These are phyloP conservation scores for Agrilus mali DNA, from an alignment of 2,888 invertebrate genomes.

Conservation along the genomic window DNA sequence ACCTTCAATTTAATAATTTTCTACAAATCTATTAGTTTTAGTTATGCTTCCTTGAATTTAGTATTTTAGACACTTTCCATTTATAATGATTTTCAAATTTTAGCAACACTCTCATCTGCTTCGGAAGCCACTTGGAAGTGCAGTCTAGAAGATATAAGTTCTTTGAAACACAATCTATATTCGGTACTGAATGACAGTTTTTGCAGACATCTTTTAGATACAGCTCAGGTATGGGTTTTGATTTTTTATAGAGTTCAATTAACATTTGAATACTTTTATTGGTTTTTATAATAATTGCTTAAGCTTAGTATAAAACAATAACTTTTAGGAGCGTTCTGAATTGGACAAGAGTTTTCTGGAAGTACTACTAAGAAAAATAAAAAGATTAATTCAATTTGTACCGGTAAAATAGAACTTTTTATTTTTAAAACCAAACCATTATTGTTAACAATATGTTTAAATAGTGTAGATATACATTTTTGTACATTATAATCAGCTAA, in stretches of 20 bases:
- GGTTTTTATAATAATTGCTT: neutral
- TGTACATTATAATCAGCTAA: neutral
- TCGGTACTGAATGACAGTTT: conserved; percentile 69
- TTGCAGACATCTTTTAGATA: conserved; percentile 57
- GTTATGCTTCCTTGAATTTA: no score
- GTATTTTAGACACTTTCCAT: neutral
- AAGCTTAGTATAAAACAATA: conserved; percentile 1
- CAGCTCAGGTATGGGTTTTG: conserved; percentile 41
- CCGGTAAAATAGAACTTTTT: conserved; percentile 36
- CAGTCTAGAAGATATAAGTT: conserved; percentile 47
- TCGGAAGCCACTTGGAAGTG: conserved; percentile 43
- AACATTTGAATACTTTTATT: neutral
- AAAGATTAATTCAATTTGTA: conserved; percentile 68
- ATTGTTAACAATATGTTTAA: no score
- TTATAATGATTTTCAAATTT: conserved; percentile 6
- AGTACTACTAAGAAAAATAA: conserved; percentile 64
- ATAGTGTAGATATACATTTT: neutral
- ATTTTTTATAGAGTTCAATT: conserved; percentile 2
- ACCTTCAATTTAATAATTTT: neutral
- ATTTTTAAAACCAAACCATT: no score
- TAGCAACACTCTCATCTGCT: conserved; percentile 33
- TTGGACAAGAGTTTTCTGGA: conserved; percentile 59
- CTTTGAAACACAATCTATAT: conserved; percentile 57
- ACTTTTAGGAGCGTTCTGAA: conserved; percentile 45
- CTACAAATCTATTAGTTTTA: no score